A percentile compares a stretch with the other conserved stretches of the same genome.
phyloP scores from a whole-genome alignment of 2,888 invertebrate genomes.

The Selenia dentaria region DNA sequence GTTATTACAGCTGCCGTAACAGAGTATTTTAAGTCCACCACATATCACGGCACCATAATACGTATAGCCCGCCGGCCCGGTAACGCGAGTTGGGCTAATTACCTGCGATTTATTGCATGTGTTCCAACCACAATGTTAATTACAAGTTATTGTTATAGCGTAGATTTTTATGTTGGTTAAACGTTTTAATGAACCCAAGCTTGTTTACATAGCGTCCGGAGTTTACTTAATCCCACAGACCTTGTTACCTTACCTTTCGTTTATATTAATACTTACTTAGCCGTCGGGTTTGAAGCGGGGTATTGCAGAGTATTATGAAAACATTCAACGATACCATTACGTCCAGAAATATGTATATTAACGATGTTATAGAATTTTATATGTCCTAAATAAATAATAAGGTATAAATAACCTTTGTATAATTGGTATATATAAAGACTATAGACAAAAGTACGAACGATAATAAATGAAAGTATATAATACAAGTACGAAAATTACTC shows the following conservation, averaged over 20 bases:
- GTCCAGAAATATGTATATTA: no score
- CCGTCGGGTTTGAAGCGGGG: neutral
- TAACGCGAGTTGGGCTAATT: slow-evolving; percentile 61
- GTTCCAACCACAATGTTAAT: slow-evolving; percentile 60
- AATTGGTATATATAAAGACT: no score
- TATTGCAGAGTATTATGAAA: neutral
- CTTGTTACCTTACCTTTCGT: slow-evolving; percentile 9
- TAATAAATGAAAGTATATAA: no score
- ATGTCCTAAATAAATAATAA: no score
- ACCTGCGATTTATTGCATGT: slow-evolving; percentile 68
- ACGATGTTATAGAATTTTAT: no score
- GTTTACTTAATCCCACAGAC: slow-evolving; percentile 29
- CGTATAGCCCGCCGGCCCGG: slow-evolving; percentile 47
- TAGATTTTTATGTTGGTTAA: slow-evolving; percentile 38
- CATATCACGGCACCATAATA: slow-evolving; percentile 59
- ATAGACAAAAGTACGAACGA: no score
- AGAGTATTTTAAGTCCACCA: slow-evolving; percentile 3
- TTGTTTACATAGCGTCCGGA: slow-evolving; percentile 33
- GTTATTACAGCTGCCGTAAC: slow-evolving; percentile 1
- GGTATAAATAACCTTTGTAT: no score
- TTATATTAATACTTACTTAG: slow-evolving; percentile 10
- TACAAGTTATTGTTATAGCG: slow-evolving; percentile 56
- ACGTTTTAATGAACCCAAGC: slow-evolving; percentile 40
- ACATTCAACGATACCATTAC: no score
- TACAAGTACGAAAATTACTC: no score